Conservation (phyloP, 2,797 vertebrate species). For the Artibeus lituratus region DNA sequence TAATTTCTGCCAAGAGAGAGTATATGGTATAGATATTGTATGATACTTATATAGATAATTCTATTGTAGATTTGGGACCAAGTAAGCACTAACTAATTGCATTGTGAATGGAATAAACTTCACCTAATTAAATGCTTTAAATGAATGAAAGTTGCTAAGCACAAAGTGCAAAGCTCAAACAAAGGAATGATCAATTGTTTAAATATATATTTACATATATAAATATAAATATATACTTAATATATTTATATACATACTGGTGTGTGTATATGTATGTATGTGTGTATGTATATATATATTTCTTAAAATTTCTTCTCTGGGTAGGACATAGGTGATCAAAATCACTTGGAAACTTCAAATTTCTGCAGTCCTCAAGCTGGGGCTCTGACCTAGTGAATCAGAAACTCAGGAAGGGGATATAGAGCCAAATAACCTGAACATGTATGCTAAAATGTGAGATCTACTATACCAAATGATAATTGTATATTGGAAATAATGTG, state of each 20-base stretch:
- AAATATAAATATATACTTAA: no score
- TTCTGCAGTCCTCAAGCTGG: neutral
- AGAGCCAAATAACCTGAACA: neutral
- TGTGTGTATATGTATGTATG: no score
- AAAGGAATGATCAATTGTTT: neutral
- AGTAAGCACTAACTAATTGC: neutral
- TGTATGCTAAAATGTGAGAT: neutral
- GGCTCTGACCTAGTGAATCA: conserved; percentile 1
- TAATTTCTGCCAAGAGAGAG: neutral
- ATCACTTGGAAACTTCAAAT: neutral
- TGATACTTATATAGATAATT: neutral
- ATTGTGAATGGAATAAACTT: neutral
- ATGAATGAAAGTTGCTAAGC: neutral
- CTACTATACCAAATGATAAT: neutral
- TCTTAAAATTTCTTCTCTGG: neutral
- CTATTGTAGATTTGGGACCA: neutral
- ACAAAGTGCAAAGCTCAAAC: neutral
- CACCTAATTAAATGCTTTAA: neutral
- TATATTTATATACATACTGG: no score
- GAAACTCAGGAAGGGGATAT: neutral
- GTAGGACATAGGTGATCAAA: neutral
- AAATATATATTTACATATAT: no score
- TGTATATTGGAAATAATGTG: neutral
- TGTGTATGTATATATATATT: no score
- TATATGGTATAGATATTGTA: neutral